phyloP scores from a whole-genome alignment of 2,113 vertebrate species.

The Nycticorax nycticorax region DNA sequence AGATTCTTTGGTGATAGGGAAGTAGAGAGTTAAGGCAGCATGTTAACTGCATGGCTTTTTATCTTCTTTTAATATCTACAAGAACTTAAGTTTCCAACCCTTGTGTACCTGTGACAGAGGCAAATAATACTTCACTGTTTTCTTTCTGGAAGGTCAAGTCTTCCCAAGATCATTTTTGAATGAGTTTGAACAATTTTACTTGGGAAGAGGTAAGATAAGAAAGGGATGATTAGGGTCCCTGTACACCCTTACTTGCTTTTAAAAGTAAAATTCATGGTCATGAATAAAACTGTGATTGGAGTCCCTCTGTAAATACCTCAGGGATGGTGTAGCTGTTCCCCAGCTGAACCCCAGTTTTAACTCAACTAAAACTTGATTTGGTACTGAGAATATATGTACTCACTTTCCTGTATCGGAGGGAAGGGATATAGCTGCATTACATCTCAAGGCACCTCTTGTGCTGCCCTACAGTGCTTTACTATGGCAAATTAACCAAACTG shows the following conservation, averaged over 20 bases:
- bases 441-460: neutral
- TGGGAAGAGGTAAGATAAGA: neutral
- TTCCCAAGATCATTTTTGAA: neutral
- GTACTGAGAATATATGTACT: fast-evolving
- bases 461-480: neutral
- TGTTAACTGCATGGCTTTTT: neutral
- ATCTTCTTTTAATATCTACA: neutral
- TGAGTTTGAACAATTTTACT: neutral
- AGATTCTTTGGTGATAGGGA: neutral
- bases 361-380: neutral
- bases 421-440: neutral
- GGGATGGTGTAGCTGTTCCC: neutral
- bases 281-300: neutral
- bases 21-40: neutral
- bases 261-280: neutral
- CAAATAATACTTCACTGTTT: neutral
- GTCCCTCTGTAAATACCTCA: neutral
- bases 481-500: neutral
- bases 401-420: neutral
- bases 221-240: neutral
- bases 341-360: neutral
- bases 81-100: fast-evolving
- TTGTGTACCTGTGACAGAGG: neutral
- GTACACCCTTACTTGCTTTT: neutral
- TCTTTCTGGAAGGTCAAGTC: neutral